Evolutionary conservation across 1,140 invertebrate genomes (phyloP).

Genomic region (Meteorus sp.): DNA sequence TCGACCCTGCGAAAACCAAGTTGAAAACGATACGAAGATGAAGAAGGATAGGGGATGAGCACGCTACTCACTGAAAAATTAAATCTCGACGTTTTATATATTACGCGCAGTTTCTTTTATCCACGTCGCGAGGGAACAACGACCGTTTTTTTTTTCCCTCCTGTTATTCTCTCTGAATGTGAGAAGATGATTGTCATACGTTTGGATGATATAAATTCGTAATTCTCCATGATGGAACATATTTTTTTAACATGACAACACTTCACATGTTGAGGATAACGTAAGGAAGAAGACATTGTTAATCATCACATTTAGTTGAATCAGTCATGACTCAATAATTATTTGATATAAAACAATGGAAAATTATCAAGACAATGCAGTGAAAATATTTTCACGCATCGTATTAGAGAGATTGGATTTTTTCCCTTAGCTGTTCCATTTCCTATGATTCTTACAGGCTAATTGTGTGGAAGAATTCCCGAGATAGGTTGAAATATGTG

Average conservation of each 20-base stretch:
- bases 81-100: background rate
- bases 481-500: no score
- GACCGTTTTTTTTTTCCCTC: background rate
- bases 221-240: no score
- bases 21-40: background rate
- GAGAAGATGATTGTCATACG: no score
- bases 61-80: conserved; percentile 20
- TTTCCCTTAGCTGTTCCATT: no score
- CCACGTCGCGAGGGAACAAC: background rate
- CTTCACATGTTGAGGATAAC: background rate
- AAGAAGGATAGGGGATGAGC: background rate
- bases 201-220: no score
- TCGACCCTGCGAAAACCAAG: background rate
- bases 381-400: no score
- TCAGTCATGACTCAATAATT: background rate
- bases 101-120: background rate
- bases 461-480: no score
- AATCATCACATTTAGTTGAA: no score
- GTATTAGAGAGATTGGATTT: no score
- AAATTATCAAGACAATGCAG: background rate
- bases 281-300: background rate
- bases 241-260: background rate
- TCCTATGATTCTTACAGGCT: no score
- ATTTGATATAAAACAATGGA: background rate
- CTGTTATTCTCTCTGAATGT: no score